Evolutionary conservation across 2,888 invertebrate species (phyloP).

Genomic region (Tinea pellionella): DNA sequence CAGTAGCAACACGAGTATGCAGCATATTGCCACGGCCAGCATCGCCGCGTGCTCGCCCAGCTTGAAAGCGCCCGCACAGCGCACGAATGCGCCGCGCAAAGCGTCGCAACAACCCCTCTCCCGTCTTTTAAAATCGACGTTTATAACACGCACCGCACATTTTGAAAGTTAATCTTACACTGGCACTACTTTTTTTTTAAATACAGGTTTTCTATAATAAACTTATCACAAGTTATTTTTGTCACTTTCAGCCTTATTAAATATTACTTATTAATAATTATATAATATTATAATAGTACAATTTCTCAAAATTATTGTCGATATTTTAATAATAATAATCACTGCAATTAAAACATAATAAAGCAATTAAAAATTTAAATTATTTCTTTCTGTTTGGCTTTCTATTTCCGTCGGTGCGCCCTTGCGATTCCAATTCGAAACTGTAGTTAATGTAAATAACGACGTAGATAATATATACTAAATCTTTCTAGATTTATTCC

Average conservation of each 20-base stretch:
- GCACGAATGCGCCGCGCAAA: conserved; percentile 27
- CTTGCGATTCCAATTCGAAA: conserved; percentile 31
- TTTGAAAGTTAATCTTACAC: not conserved
- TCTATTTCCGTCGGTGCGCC: conserved; percentile 26
- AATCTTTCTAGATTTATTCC: no score
- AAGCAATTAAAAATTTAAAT: not conserved
- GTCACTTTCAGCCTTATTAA: conserved; percentile 17
- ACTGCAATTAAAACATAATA: not conserved
- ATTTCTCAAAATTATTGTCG: conserved; percentile 9
- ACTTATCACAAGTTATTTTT: conserved; percentile 14
- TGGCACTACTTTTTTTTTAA: not conserved
- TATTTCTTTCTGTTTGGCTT: not conserved
- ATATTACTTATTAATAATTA: not conserved
- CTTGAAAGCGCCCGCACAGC: conserved; percentile 41
- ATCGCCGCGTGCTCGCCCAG: conserved; percentile 73
- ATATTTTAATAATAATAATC: not conserved
- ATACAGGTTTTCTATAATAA: not conserved
- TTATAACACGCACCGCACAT: conserved; percentile 22
- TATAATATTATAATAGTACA: no score
- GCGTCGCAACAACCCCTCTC: conserved; percentile 28
- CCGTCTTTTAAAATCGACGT: conserved; percentile 19
- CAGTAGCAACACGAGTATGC: conserved; percentile 81
- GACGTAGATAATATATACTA: not conserved
- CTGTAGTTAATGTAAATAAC: conserved; percentile 37
- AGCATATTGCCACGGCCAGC: conserved; percentile 87